Evolutionary conservation across 2,888 invertebrate genomes (phyloP), one percentile per base, ranked within the genome.

Genomic region (Creontiades dilutus): DNA sequence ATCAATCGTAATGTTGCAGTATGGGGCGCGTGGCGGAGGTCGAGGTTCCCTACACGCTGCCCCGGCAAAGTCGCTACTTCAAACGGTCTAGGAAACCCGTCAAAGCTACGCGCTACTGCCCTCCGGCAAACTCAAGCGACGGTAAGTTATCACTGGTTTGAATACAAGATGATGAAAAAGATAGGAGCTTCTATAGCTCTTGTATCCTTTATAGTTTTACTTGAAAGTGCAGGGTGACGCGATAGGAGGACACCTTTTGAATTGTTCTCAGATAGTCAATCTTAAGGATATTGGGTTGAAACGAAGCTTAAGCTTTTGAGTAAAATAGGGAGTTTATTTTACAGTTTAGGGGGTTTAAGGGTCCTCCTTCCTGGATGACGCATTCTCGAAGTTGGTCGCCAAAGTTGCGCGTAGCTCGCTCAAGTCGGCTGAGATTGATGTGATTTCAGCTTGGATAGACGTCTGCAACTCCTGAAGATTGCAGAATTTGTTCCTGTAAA

Each of bases 121-220:
- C 96, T 13, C 97, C 97, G 92, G 97, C 97, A 57, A 97, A 97
- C 92, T 97, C 97, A 92, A 97, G 97, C 92, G 97, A 97, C 92
- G 97, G 97, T n/a, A n/a, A n/a, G n/a, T n/a, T n/a, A n/a, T n/a
- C n/a, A n/a, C n/a, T n/a, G n/a, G n/a, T n/a, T n/a, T n/a, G n/a
- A n/a, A n/a, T n/a, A n/a, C n/a, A n/a, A n/a, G n/a, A n/a, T n/a
- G n/a, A n/a, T n/a, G n/a, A n/a, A n/a, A n/a, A n/a, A n/a, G n/a
- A n/a, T n/a, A n/a, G n/a, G n/a, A n/a, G n/a, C n/a, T n/a, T n/a
- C n/a, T n/a, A n/a, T n/a, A n/a, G n/a, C n/a, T n/a, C n/a, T n/a
- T n/a, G n/a, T n/a, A n/a, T n/a, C n/a, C n/a, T n/a, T n/a, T n/a
- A n/a, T n/a, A n/a, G n/a, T n/a, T n/a, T n/a, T n/a, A n/a, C n/a